Evolutionary conservation across 2,888 invertebrate species (phyloP).

Genomic region (Chrysopilus asiliformis): DNA sequence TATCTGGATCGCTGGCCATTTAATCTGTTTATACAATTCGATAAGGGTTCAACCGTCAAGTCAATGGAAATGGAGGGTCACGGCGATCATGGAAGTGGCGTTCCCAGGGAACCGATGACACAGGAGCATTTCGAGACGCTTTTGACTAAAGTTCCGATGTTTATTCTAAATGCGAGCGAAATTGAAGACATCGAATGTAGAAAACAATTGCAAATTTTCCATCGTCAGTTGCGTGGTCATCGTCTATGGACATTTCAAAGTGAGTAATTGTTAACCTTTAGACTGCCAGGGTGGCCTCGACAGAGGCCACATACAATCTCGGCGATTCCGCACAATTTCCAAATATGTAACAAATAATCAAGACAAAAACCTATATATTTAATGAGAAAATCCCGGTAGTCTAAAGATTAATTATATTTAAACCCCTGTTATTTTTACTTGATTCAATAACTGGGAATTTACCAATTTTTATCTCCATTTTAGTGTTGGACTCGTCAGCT

Average conservation of each 20-base stretch:
- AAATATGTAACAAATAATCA: too few relatives aligned
- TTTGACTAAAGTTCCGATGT: constrained; percentile 51
- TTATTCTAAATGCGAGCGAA: constrained; percentile 52
- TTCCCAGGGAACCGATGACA: constrained; percentile 19
- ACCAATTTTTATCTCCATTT: not conserved
- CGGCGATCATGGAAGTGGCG: not conserved
- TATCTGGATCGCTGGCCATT: constrained; percentile 33
- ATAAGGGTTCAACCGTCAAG: constrained; percentile 18
- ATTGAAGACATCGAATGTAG: constrained; percentile 51
- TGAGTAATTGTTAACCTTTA: too few relatives aligned
- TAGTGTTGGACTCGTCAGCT: constrained; percentile 60
- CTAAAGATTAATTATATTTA: not conserved
- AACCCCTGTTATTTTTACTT: not conserved
- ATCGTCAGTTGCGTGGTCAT: constrained; percentile 51
- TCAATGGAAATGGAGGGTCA: constrained; percentile 11
- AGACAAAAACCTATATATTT: too few relatives aligned
- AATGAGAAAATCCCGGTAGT: too few relatives aligned
- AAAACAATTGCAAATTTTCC: constrained; percentile 52
- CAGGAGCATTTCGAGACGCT: constrained; percentile 41
- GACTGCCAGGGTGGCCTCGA: too few relatives aligned
- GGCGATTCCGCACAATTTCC: too few relatives aligned
- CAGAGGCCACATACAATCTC: too few relatives aligned
- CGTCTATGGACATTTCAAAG: constrained; percentile 61
- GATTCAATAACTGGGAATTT: not conserved
- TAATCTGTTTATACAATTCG: constrained; percentile 27